Conservation (phyloP, 2,797 vertebrate species). For the Catharus ustulatus region DNA sequence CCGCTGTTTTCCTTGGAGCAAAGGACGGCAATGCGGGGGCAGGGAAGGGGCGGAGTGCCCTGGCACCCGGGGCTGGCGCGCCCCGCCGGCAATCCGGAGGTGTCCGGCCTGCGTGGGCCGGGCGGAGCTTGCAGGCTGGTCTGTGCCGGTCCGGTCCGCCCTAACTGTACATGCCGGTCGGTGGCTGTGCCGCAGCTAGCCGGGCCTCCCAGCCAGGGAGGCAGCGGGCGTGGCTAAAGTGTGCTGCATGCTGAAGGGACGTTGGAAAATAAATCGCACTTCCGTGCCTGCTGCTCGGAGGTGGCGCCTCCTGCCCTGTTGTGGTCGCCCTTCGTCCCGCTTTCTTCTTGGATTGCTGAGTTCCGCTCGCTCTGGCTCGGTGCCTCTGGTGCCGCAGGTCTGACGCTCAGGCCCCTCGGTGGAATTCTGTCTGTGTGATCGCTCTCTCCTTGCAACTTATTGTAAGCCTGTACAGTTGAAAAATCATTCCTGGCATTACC, state of each 20-base stretch:
- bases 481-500: neutral
- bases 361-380: accelerated
- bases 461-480: neutral
- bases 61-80: neutral
- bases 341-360: too few relatives aligned
- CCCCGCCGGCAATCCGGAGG: too few relatives aligned
- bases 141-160: neutral
- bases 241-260: neutral
- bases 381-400: neutral
- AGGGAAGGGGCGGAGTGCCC: neutral
- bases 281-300: neutral
- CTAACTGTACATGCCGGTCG: accelerated
- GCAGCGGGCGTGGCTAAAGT: accelerated
- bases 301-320: neutral
- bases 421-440: neutral
- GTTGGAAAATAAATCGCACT: neutral
- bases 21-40: neutral
- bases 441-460: neutral
- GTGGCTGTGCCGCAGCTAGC: neutral
- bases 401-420: accelerated
- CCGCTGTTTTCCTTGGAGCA: neutral
- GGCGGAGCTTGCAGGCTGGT: neutral
- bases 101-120: neutral
- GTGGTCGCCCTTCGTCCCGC: neutral
- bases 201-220: accelerated